Percentiles rank a stretch among this genome's conserved stretches.
Conservation (phyloP, 2,797 vertebrate genomes). For the Tapera naevia region DNA sequence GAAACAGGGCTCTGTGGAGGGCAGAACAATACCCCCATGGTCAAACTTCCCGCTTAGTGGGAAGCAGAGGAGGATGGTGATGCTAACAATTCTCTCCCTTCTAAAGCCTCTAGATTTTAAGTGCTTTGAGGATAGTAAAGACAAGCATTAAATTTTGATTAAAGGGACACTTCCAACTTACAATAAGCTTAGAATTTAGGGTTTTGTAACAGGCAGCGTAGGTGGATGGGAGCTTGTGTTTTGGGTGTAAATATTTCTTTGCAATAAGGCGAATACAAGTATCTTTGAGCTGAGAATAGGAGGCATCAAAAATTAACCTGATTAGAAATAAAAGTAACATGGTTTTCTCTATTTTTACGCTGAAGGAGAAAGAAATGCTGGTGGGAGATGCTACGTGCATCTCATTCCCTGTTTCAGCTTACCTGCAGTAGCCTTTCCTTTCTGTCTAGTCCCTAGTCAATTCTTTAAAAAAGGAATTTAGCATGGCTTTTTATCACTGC, state of each 20-base stretch:
- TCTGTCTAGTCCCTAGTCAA: neutral
- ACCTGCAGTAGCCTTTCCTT: neutral
- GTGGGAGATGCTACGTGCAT: neutral
- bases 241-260: constrained; percentile 9
- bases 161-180: constrained; percentile 42
- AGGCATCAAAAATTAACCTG: neutral
- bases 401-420: neutral
- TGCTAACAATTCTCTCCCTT: constrained; percentile 20
- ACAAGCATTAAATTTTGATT: constrained; percentile 62
- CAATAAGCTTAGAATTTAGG: neutral
- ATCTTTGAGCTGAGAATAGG: neutral
- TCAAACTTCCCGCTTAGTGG: neutral
- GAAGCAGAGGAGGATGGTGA: neutral
- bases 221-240: neutral
- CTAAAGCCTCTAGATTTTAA: constrained; percentile 10
- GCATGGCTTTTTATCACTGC: neutral
- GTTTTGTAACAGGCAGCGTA: neutral
- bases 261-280: neutral
- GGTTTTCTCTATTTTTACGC: neutral
- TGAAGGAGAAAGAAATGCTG: neutral
- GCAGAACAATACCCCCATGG: neutral
- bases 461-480: neutral
- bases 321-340: neutral
- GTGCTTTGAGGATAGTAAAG: constrained; percentile 39
- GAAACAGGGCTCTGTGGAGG: neutral